Evolutionary conservation across 1,140 invertebrate genomes (phyloP).

Genomic region (Polypedilum pembai): DNA sequence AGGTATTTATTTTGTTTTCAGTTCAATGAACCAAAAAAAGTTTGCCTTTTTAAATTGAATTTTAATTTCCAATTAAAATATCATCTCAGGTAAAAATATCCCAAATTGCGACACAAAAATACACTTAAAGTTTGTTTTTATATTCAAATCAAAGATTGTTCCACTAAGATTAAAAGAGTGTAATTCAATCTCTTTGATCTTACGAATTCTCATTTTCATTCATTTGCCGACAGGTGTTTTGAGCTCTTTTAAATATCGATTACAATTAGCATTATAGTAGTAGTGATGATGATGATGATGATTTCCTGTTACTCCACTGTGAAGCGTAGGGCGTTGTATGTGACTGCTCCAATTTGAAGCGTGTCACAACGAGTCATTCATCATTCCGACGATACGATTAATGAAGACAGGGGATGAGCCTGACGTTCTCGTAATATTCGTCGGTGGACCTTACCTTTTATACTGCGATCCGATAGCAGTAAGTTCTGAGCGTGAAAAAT

Average conservation of each 20-base stretch:
- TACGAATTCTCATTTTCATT: not conserved
- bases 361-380: no score
- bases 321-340: no score
- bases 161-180: not conserved
- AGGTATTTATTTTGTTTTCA: not conserved
- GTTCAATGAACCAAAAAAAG: constrained; percentile 4
- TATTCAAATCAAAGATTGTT: not conserved
- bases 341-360: no score
- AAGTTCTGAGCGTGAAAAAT: no score
- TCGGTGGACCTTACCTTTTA: no score
- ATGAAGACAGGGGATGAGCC: no score
- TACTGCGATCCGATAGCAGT: no score
- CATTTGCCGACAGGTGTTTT: constrained; percentile 4
- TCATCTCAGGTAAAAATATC: not conserved
- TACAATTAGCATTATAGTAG: not conserved
- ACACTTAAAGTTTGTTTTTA: not conserved
- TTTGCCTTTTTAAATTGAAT: not conserved
- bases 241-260: not conserved
- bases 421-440: no score
- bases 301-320: no score
- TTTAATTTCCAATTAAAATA: constrained; percentile 14
- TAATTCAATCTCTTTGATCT: constrained; percentile 25
- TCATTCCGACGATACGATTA: no score
- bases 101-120: not conserved
- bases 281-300: no score